phyloP scores from a whole-genome alignment of 2,113 vertebrate species.

The Aythya baeri region DNA sequence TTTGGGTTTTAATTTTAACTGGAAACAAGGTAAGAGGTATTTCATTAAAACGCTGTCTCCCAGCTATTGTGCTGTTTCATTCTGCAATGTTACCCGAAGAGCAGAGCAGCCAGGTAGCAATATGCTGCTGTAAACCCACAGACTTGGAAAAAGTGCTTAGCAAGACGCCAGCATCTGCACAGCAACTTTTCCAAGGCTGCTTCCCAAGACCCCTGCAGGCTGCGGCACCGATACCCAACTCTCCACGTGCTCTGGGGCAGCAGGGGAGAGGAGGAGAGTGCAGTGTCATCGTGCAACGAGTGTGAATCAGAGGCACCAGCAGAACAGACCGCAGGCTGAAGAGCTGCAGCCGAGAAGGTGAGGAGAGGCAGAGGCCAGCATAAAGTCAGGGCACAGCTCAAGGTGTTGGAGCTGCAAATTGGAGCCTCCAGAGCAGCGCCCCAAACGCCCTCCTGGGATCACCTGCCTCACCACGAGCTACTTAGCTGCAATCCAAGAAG shows the following conservation, averaged over 20 bases:
- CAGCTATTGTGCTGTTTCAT: slow-evolving; percentile 34
- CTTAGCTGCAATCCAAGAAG: neutral
- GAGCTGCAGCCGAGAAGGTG: neutral
- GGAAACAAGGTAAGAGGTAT: slow-evolving; percentile 4
- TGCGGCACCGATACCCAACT: neutral
- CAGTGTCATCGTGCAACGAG: neutral
- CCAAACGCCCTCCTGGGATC: neutral
- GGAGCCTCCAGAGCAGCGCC: neutral
- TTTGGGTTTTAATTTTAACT: slow-evolving; percentile 8
- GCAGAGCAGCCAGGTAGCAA: neutral
- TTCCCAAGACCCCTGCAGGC: neutral
- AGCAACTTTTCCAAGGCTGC: neutral
- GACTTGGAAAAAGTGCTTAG: neutral
- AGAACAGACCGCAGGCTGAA: neutral
- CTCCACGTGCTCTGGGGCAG: too few relatives aligned
- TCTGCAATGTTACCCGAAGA: neutral
- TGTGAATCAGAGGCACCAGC: neutral
- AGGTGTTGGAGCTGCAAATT: neutral
- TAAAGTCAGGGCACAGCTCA: neutral
- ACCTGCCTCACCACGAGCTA: neutral
- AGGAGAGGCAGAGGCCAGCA: neutral
- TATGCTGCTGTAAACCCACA: neutral
- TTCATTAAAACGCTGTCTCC: slow-evolving; percentile 41
- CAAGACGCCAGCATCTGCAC: neutral
- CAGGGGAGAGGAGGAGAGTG: neutral